Conservation (phyloP, 2,797 vertebrate genomes). For the Hyperoplus lanceolatus region DNA sequence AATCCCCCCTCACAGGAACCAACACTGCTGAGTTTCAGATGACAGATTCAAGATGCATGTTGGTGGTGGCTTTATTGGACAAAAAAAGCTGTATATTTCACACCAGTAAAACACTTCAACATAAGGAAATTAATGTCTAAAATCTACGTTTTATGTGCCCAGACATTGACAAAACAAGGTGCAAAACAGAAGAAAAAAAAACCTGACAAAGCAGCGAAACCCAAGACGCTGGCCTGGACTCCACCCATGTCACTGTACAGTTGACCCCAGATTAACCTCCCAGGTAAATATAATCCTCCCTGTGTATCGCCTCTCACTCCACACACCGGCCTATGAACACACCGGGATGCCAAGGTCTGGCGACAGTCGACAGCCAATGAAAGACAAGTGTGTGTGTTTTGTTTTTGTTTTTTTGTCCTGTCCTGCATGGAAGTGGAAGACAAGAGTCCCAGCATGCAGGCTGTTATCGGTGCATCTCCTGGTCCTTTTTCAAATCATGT, state of each 20-base stretch:
- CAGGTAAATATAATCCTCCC: conserved; percentile 72
- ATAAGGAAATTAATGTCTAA: not conserved
- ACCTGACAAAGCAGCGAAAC: conserved; percentile 69
- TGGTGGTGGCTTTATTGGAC: conserved; percentile 2
- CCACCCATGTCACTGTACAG: conserved; percentile 66
- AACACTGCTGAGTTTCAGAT: conserved; percentile 14
- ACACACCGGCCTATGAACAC: conserved; percentile 57
- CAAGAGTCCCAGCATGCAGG: conserved; percentile 66
- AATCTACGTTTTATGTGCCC: not conserved
- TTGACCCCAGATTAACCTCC: conserved; percentile 77
- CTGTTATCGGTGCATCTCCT: conserved; percentile 70
- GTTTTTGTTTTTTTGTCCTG: conserved; percentile 21
- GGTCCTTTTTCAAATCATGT: conserved; percentile 27
- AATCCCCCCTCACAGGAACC: conserved; percentile 48
- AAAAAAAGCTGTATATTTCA: not conserved
- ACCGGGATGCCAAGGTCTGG: conserved; percentile 64
- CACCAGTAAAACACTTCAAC: conserved; percentile 6
- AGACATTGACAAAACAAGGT: conserved; percentile 23
- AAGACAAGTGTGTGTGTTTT: conserved; percentile 31
- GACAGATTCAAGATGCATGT: conserved; percentile 23
- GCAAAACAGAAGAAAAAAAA: conserved; percentile 15
- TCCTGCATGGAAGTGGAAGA: conserved; percentile 60
- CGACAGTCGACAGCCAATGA: conserved; percentile 68
- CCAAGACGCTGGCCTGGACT: conserved; percentile 46
- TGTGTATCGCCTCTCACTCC: conserved; percentile 59